Evolutionary conservation across 2,888 invertebrate genomes (phyloP).

Genomic region (Brachyptera putata): DNA sequence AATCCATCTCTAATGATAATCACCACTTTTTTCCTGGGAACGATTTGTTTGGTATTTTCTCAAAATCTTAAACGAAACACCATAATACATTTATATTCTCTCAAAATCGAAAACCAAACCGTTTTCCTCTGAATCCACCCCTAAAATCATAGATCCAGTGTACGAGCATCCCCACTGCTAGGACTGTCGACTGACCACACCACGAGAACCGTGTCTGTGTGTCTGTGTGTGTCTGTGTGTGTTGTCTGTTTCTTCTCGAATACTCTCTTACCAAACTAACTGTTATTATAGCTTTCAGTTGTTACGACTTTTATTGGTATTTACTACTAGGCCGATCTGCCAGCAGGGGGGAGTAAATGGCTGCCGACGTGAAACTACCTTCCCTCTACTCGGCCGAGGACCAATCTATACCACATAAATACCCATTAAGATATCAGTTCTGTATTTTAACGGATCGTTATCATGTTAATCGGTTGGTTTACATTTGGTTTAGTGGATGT

Average conservation of each 20-base stretch:
- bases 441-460: background rate
- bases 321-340: conserved; percentile 28
- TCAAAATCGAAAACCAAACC: no score
- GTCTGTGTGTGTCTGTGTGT: no score
- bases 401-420: background rate
- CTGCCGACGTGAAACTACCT: no score
- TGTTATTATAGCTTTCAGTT: conserved; percentile 31
- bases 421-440: background rate
- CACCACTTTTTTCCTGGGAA: no score
- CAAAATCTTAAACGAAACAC: no score
- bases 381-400: background rate
- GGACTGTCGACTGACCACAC: background rate
- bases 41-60: no score
- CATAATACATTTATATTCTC: no score
- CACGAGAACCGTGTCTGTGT: conserved; percentile 1
- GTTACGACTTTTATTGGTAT: conserved; percentile 32
- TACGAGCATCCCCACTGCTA: conserved; percentile 3
- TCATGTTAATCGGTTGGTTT: background rate
- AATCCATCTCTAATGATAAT: no score
- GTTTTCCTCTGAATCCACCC: no score
- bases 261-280: conserved; percentile 23
- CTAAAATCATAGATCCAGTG: no score
- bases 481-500: no score
- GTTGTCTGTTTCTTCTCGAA: conserved; percentile 6
- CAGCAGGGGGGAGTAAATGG: conserved; percentile 26